Conservation (phyloP, 1,140 invertebrate genomes). For the Drosophila auraria region DNA sequence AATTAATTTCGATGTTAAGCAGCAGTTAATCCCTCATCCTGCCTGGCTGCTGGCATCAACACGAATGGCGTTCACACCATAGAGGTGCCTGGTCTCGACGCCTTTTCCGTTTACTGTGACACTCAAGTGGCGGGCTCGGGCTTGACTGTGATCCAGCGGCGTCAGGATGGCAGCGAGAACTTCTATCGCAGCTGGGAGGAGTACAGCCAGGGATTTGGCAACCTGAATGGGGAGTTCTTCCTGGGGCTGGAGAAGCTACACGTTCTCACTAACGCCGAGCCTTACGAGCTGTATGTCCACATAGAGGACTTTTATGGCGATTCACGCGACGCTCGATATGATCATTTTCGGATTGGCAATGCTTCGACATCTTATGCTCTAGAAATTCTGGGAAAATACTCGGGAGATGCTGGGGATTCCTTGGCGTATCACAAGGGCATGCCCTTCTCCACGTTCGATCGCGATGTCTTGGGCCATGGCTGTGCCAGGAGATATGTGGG, state of each 20-base stretch:
- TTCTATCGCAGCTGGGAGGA: slow-evolving; percentile 88
- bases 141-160: slow-evolving; percentile 88
- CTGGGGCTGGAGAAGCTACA: slow-evolving; percentile 87
- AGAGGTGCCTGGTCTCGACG: slow-evolving; percentile 42
- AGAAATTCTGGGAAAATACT: slow-evolving; percentile 87
- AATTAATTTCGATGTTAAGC: accelerated
- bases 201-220: slow-evolving; percentile 88
- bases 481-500: slow-evolving; percentile 88
- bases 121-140: slow-evolving; percentile 80
- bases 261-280: slow-evolving; percentile 86
- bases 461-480: slow-evolving; percentile 88
- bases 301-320: slow-evolving; percentile 87
- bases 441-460: slow-evolving; percentile 69
- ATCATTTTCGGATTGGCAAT: slow-evolving; percentile 88
- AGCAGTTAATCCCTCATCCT: slow-evolving; percentile 53
- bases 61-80: slow-evolving; percentile 52
- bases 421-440: slow-evolving; percentile 55
- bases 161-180: slow-evolving; percentile 88
- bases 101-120: slow-evolving; percentile 62
- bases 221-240: slow-evolving; percentile 88
- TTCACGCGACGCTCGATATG: slow-evolving; percentile 88
- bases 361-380: slow-evolving; percentile 88
- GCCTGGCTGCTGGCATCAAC: slow-evolving; percentile 62
- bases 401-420: slow-evolving; percentile 66
- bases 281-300: slow-evolving; percentile 88